These are phyloP conservation scores for Calliphora vicina DNA, from an alignment of 1,140 invertebrate species.

Conservation along the genomic window DNA sequence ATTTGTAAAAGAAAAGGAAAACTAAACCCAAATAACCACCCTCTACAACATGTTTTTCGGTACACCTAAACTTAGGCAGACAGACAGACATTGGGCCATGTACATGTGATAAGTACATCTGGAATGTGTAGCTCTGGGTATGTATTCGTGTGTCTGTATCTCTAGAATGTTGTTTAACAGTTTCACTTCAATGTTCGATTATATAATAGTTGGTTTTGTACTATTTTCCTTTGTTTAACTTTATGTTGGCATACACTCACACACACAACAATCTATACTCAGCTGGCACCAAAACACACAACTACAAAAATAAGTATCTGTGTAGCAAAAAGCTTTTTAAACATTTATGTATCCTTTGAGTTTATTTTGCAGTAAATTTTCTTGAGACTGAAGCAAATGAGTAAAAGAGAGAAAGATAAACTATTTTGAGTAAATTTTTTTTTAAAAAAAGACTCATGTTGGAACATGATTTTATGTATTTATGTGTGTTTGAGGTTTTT, in stretches of 20 bases:
- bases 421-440: not conserved
- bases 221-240: not conserved
- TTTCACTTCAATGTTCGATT: conserved; percentile 31
- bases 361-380: no score
- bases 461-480: no score
- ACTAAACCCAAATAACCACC: not conserved
- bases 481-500: not conserved
- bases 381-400: no score
- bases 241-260: not conserved
- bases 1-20: not conserved
- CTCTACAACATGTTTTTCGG: not conserved
- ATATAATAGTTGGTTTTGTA: not conserved
- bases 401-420: no score
- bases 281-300: no score
- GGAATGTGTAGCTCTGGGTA: not conserved
- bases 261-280: not conserved
- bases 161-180: not conserved
- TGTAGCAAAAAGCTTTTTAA: not conserved
- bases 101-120: not conserved
- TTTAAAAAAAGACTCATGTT: no score
- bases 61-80: not conserved
- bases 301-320: not conserved
- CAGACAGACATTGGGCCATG: not conserved
- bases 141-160: not conserved
- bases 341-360: conserved; percentile 3